These are phyloP conservation scores for Passer domesticus DNA, from an alignment of 2,113 vertebrate species.

Conservation along the genomic window DNA sequence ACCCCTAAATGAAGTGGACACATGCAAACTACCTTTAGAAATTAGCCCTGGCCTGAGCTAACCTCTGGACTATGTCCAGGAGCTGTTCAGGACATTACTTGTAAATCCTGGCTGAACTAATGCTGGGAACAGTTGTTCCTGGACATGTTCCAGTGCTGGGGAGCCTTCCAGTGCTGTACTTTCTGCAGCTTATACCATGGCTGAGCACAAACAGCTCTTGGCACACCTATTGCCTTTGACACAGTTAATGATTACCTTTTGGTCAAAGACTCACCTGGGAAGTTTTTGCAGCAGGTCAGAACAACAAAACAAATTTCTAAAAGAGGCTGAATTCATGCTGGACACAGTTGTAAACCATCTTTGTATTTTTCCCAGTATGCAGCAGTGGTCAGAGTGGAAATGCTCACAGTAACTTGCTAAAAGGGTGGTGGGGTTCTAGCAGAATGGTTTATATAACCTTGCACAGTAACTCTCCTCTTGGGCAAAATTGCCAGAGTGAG, in stretches of 20 bases:
- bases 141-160: background rate
- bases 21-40: background rate
- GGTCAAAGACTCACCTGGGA: background rate
- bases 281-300: background rate
- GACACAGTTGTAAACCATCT: background rate
- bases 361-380: background rate
- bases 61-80: background rate
- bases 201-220: background rate
- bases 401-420: background rate
- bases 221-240: background rate
- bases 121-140: conserved; percentile 15
- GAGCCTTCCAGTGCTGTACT: background rate
- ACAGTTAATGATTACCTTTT: conserved; percentile 37
- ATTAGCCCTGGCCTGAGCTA: background rate
- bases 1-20: background rate
- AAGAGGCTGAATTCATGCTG: background rate
- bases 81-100: background rate
- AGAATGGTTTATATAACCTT: background rate
- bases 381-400: background rate
- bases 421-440: background rate
- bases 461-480: background rate
- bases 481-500: background rate
- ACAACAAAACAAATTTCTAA: background rate
- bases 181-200: background rate
- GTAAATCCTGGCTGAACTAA: background rate